A percentile compares a stretch with the other conserved stretches of the same genome.
Conservation (phyloP, 23 tunicate species). For the Botrylloides violaceus region DNA sequence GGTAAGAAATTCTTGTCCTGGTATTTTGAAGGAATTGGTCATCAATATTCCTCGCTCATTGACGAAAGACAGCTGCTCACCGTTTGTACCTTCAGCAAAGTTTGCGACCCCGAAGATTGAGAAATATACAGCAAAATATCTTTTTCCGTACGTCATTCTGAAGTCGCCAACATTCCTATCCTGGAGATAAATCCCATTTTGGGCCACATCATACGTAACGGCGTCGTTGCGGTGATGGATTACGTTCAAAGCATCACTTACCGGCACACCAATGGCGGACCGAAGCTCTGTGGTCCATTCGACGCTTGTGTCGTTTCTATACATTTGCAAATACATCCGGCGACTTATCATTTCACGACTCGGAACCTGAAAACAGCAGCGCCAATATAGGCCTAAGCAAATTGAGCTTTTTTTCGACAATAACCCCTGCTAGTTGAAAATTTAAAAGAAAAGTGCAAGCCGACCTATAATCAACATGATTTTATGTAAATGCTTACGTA, state of each 20-base stretch:
- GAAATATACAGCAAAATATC: constrained; percentile 54
- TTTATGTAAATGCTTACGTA: constrained; percentile 42
- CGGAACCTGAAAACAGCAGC: no score
- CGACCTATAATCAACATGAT: no score
- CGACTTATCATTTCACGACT: no score
- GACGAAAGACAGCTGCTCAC: constrained; percentile 61
- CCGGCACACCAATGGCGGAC: constrained; percentile 67
- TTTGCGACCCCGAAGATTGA: constrained; percentile 47
- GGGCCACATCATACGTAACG: neutral
- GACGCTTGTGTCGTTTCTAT: constrained; percentile 47
- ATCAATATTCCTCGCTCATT: constrained; percentile 39
- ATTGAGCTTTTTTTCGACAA: neutral
- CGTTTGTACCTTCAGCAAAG: constrained; percentile 69
- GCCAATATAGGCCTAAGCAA: no score
- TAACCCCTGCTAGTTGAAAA: no score
- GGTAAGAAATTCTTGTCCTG: constrained; percentile 43
- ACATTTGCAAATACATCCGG: constrained; percentile 48
- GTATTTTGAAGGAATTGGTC: constrained; percentile 47
- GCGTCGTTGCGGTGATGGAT: neutral
- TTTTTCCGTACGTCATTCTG: constrained; percentile 55
- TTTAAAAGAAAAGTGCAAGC: no score
- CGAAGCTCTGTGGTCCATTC: constrained; percentile 50
- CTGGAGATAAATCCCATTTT: constrained; percentile 22
- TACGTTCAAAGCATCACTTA: constrained; percentile 5
- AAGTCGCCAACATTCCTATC: constrained; percentile 72